A percentile compares a stretch with the other conserved stretches of the same genome.
These are phyloP conservation scores for Apis cerana DNA, from an alignment of 1,140 invertebrate genomes.

Conservation along the genomic window DNA sequence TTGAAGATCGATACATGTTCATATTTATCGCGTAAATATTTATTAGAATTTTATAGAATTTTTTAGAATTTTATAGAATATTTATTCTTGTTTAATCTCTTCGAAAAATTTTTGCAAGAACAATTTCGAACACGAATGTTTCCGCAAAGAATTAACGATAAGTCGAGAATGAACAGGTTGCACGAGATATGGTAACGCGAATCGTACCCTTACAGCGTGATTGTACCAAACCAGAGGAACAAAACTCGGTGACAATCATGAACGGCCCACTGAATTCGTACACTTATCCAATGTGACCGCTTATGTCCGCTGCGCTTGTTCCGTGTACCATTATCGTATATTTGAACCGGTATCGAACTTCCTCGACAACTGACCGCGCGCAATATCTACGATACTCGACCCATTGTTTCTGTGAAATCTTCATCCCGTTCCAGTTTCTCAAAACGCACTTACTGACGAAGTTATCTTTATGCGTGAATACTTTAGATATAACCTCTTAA, in stretches of 20 bases:
- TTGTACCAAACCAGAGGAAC: constrained; percentile 5
- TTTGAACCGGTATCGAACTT: constrained; percentile 50
- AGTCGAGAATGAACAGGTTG: background rate
- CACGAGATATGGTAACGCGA: constrained; percentile 6
- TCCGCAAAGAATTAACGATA: background rate
- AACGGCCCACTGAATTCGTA: constrained; percentile 29
- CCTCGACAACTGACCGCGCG: constrained; percentile 17
- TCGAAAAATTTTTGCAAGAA: background rate
- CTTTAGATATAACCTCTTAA: too few relatives aligned
- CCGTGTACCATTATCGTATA: constrained; percentile 49
- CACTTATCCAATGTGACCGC: constrained; percentile 45
- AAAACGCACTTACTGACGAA: constrained; percentile 24
- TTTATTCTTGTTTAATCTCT: too few relatives aligned
- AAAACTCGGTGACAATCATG: constrained; percentile 57
- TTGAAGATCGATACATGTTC: too few relatives aligned
- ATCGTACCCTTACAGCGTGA: background rate
- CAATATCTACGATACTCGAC: constrained; percentile 34
- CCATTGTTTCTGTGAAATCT: constrained; percentile 19
- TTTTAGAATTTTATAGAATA: too few relatives aligned
- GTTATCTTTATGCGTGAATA: background rate
- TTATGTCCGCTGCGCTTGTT: constrained; percentile 47
- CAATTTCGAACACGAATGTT: background rate
- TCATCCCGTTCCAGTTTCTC: constrained; percentile 31
- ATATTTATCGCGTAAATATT: too few relatives aligned
- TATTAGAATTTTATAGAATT: too few relatives aligned